Evolutionary conservation across 1,140 invertebrate genomes (phyloP), one percentile per base, ranked within the genome.

Genomic region (Drosophila trapezifrons): DNA sequence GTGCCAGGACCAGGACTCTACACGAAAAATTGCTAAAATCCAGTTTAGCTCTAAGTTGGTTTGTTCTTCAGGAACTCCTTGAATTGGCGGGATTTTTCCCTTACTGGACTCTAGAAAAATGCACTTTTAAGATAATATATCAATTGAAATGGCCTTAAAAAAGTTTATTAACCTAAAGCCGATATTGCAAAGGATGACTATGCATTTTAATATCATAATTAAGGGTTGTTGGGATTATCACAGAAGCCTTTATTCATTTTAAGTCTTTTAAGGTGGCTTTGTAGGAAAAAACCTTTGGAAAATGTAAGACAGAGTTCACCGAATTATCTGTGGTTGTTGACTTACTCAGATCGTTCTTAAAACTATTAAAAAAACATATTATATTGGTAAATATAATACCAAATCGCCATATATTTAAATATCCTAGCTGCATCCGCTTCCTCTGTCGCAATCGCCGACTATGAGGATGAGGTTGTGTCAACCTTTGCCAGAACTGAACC

Each of bases 1-100:
- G 65, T 51, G 58, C 32, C 64, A 64, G 60, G 46, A 66, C 51
- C 32, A 15, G 18, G 13, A 52, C 65, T n/a, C 37, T 37, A 37
- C 60, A 46, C 45, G 32, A 54, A 37, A 20, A 60, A 52, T 45
- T 54, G 43, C 65, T 65, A 10, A 40, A 65, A 65, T 67, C 65
- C 65, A 66, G 60, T 69, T 66, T 43, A 29, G 45, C 37, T 25
- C 13, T 35, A 15, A 12, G 13, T 49, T 10, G 32, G 13, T 3
- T 6, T 0, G 13, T 4, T 20, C 13, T 35, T 10, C 15, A 37
- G 4, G 12, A 35, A 10, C 7, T 54, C 51, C 4, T 37, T 22
- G 51, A 52, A 37, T 52, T 52, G 29, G 29, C 18, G 49, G 49
- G 13, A 37, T 20, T 37, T 22, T 37, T 18, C 32, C 20, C 8